Base-by-base conservation (phyloP, 2,797 vertebrate species). In the Alca torda region DNA sequence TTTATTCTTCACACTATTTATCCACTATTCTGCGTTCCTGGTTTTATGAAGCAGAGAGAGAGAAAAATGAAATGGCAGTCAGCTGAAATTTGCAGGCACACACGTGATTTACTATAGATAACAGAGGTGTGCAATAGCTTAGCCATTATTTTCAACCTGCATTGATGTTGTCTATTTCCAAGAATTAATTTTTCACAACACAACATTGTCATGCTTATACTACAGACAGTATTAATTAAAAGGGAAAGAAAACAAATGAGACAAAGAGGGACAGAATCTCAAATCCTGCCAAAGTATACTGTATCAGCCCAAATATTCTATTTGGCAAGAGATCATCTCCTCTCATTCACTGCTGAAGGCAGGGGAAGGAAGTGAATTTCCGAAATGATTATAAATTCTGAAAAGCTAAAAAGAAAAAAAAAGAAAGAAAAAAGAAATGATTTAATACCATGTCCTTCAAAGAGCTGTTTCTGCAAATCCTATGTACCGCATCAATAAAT, bases 391-490 rank as follows among this genome's bases (percentile, higher is more conserved):
- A 94, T 84, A 97, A 92, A 96, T 96, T 96, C 92, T 67, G 88
- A 91, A 89, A 92, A 93, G 86, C 93, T 93, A 90, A 84, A 96
- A 96, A 83, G 73, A 75, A 73, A 93, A 80, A 80, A 95, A 91
- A 63, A 63, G 97, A 98, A 97, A 95, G 60, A 91, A 89, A 93
- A 79, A 60, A 59, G 46, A 79, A 84, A 91, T 97, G 73, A 97
- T 97, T 97, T 95, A 97, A 92, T 89, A 95, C 84, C 69, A 89
- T 46, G 74, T 96, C 97, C 98, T 98, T 97, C 97, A 97, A 97
- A 97, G 96, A 98, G 91, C 73, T 93, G 43, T 74, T 96, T 97
- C 96, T 97, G 98, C 97, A 98, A 97, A 98, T 98, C 96, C 95
- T 93, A 65, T 31, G 95, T 92, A 96, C 95, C 15, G 23, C 75